Evolutionary conservation across 2,113 vertebrate species (phyloP).

Genomic region (Neolamprologus brichardi): DNA sequence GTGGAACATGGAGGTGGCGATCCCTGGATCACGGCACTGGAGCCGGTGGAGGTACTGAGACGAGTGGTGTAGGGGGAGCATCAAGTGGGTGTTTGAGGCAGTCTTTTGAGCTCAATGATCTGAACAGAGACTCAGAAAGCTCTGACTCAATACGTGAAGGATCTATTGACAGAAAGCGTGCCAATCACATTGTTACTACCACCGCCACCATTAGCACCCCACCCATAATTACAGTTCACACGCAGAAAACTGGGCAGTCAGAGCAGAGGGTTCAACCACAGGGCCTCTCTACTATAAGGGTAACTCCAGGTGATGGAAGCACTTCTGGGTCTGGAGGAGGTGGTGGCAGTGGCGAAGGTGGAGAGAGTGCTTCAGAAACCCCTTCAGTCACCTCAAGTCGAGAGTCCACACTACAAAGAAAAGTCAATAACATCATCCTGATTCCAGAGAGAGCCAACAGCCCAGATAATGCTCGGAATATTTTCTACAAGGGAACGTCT

Average conservation of each 20-base stretch:
- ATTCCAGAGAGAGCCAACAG: slow-evolving; percentile 93
- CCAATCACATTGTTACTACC: slow-evolving; percentile 67
- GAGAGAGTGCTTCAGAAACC: slow-evolving; percentile 79
- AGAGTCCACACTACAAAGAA: slow-evolving; percentile 88
- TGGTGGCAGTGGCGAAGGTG: not conserved
- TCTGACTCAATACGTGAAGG: slow-evolving; percentile 84
- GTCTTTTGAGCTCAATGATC: slow-evolving; percentile 91
- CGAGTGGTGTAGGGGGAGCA: not conserved
- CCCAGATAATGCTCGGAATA: slow-evolving; percentile 89
- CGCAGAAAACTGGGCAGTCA: slow-evolving; percentile 33
- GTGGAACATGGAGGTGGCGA: slow-evolving; percentile 95
- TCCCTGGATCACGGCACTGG: slow-evolving; percentile 79
- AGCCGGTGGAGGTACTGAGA: not conserved
- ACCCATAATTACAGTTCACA: slow-evolving; percentile 56
- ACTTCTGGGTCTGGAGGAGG: slow-evolving; percentile 38
- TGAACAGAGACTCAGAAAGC: slow-evolving; percentile 89
- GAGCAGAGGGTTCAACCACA: slow-evolving; percentile 64
- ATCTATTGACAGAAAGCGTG: slow-evolving; percentile 82
- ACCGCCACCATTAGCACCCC: slow-evolving; percentile 46
- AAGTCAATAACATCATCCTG: slow-evolving; percentile 89
- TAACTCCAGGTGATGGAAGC: slow-evolving; percentile 87
- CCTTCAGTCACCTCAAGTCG: slow-evolving; percentile 82
- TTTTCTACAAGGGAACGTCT: slow-evolving; percentile 98
- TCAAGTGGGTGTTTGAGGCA: slow-evolving; percentile 75
- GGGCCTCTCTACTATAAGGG: slow-evolving; percentile 85